Evolutionary conservation across 2,888 invertebrate genomes (phyloP).

Genomic region (Drosophila flavopinicola): DNA sequence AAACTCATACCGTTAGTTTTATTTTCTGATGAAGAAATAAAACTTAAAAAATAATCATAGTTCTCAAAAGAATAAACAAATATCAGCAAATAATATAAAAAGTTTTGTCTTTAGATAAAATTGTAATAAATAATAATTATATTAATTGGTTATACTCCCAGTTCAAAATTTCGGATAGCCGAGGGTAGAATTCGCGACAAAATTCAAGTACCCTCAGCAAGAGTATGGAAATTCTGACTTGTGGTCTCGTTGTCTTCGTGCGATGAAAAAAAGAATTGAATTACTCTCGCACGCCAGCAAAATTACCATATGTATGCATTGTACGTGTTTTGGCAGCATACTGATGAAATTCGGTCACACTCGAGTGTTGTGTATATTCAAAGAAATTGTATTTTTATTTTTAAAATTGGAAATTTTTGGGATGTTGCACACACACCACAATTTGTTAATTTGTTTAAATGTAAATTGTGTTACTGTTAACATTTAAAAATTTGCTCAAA

Average conservation of each 20-base stretch:
- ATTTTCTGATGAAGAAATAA: no score
- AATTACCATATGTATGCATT: constrained; percentile 54
- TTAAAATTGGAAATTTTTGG: constrained; percentile 69
- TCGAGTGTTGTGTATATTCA: constrained; percentile 48
- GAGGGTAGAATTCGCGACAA: not conserved
- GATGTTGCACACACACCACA: constrained; percentile 61
- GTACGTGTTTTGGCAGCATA: constrained; percentile 40
- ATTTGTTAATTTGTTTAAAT: constrained; percentile 46
- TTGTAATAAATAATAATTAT: no score
- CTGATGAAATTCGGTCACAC: constrained; percentile 34
- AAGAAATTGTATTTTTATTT: constrained; percentile 67
- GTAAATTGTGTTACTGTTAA: constrained; percentile 47
- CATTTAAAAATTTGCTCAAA: constrained; percentile 66
- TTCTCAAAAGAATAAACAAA: no score
- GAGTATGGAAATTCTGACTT: not conserved
- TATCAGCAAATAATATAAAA: no score
- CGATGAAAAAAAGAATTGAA: constrained; percentile 39
- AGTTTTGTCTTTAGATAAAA: no score
- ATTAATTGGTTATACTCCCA: no score
- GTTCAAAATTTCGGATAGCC: no score
- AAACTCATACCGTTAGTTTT: no score
- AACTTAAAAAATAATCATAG: no score
- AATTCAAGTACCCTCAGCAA: not conserved
- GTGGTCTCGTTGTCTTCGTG: constrained; percentile 3
- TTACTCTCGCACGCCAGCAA: constrained; percentile 35